Base-by-base conservation (phyloP, 2,888 invertebrate species). In the Macrosiphum euphorbiae region DNA sequence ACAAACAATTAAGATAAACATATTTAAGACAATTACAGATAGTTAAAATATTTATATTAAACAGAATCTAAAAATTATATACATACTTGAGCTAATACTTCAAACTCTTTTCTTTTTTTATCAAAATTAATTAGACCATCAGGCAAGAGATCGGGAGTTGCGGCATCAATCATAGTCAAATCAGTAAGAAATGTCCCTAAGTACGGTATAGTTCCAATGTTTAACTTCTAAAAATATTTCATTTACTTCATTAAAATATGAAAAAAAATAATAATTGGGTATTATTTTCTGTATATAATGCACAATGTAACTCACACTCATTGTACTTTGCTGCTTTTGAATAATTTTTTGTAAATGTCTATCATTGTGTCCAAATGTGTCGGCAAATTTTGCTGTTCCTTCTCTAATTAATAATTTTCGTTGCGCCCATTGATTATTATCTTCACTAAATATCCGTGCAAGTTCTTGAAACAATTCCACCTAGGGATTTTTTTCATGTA, bases 101-200 rank as follows among this genome's bases (percentile, higher is more conserved):
- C 99, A 96, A 99, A 99, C 96, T 99, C 99, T 96, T 99, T 99
- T 94, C 99, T 96, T 94, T 99, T 97, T 96, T 99, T 99, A 96
- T 99, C 99, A 96, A 99, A 99, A 96, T 99, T 99, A 91, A 99
- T 99, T 90, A 99, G 96, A 89, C 98, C 98, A 94, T 98, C 98
- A 88, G 97, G 97, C 44, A 96, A 95, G 94, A 96, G 97, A 95
- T 99, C 99, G 0, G 98, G 98, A 95, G 98, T 98, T 67, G 99
- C 99, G 28, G 99, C 98, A 96, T 99, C 99, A 95, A 99, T 99
- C 99, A 99, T 99, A 1, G 99, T 99, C 95, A 99, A 97, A 96
- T 99, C 99, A 5, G 99, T 99, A 94, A 99, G 96, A 96, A 99
- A 99, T 8, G 99, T 99, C 52, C 99, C 99, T 95, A 99, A 96